These are phyloP conservation scores for Tragulus kanchil DNA, from an alignment of 2,113 vertebrate species.

Conservation along the genomic window DNA sequence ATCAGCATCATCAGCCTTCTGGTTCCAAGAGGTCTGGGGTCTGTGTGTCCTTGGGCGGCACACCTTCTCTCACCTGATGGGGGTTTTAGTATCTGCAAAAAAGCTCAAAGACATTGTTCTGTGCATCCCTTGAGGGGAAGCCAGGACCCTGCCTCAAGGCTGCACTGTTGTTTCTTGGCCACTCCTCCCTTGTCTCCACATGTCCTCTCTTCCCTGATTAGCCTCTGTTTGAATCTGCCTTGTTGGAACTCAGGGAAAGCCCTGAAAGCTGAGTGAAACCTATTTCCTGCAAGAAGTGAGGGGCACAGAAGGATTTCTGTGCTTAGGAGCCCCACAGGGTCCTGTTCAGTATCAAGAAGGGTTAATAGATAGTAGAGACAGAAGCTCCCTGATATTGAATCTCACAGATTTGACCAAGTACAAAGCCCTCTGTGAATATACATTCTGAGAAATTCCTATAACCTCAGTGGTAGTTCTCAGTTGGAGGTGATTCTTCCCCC, in stretches of 20 bases:
- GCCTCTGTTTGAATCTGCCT: neutral
- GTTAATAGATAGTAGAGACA: neutral
- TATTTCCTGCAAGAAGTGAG: neutral
- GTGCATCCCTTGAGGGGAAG: neutral
- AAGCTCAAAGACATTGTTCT: neutral
- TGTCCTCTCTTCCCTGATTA: neutral
- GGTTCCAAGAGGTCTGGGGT: no score
- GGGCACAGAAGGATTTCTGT: neutral
- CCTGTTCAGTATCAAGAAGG: neutral
- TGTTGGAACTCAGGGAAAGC: neutral
- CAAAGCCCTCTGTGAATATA: neutral
- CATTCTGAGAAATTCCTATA: neutral
- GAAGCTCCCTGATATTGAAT: neutral
- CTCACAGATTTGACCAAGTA: neutral
- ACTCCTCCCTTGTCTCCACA: neutral
- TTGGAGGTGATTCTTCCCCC: neutral
- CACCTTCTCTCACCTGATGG: neutral
- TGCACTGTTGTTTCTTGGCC: neutral
- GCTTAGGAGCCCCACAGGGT: neutral
- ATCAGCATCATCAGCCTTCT: no score
- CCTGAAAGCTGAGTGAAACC: neutral
- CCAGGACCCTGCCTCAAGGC: neutral
- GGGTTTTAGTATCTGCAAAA: neutral
- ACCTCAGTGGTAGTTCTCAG: neutral
- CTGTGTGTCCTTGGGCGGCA: no score